Evolutionary conservation across 64 coral and sea anemone genomes (phyloP).

Genomic region (Montipora foliosa): DNA sequence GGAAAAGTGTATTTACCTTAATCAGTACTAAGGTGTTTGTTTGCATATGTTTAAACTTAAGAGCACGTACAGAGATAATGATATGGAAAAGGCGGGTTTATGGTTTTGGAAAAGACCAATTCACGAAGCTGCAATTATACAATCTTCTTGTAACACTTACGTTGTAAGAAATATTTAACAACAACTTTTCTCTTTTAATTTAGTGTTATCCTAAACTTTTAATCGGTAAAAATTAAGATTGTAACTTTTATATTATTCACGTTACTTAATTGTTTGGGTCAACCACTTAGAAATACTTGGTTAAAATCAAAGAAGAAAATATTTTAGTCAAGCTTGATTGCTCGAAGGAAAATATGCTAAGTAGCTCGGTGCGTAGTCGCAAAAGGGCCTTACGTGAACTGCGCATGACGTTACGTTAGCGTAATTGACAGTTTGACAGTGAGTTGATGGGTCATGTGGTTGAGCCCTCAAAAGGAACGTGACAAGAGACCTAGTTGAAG

Average conservation of each 20-base stretch:
- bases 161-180: background rate
- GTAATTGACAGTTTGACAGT: constrained; percentile 11
- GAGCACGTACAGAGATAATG: background rate
- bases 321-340: background rate
- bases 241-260: constrained; percentile 4
- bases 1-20: background rate
- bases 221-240: constrained; percentile 7
- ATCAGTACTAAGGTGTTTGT: background rate
- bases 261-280: background rate
- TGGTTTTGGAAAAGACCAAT: background rate
- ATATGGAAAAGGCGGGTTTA: background rate
- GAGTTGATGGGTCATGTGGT: constrained; percentile 7
- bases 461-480: background rate
- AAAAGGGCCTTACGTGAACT: background rate
- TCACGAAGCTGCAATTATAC: background rate
- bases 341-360: constrained; percentile 19
- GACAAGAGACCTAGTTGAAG: background rate
- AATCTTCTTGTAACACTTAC: background rate
- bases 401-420: background rate
- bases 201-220: constrained; percentile 4
- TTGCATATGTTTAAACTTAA: constrained; percentile 1
- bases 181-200: background rate
- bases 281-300: constrained; percentile 14
- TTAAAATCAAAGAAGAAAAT: background rate
- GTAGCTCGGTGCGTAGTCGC: background rate